A percentile compares a stretch with the other conserved stretches of the same genome.
Conservation (phyloP, 2,888 invertebrate genomes). For the Xylocampa areola region DNA sequence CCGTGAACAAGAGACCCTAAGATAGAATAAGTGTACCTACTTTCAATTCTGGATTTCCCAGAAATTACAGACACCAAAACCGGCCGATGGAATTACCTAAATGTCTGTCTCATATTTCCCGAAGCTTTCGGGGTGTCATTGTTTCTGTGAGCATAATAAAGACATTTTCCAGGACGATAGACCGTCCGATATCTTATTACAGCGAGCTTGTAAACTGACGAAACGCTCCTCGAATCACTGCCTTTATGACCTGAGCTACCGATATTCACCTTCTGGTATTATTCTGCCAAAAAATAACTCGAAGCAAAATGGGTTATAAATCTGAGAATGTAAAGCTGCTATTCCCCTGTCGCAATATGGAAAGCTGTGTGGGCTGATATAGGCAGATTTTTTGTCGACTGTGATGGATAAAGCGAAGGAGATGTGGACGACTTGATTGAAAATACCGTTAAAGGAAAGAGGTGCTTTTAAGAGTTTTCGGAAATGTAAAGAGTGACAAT, state of each 20-base stretch:
- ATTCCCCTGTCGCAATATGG: slow-evolving; percentile 38
- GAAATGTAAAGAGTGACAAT: slow-evolving; percentile 11
- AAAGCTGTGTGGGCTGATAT: slow-evolving; percentile 69
- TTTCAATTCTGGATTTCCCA: too few species aligned
- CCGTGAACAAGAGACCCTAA: too few species aligned
- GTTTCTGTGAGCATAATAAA: slow-evolving; percentile 73
- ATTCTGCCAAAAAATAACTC: slow-evolving; percentile 54
- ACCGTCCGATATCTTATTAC: slow-evolving; percentile 84
- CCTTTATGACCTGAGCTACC: slow-evolving; percentile 78
- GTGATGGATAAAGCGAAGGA: slow-evolving; percentile 76
- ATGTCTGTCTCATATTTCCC: slow-evolving; percentile 7
- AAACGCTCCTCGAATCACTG: slow-evolving; percentile 82
- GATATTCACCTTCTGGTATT: slow-evolving; percentile 78
- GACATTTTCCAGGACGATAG: slow-evolving; percentile 79
- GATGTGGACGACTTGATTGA: slow-evolving; percentile 76
- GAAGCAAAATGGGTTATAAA: slow-evolving; percentile 61
- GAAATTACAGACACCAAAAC: background rate
- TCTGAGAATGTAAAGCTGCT: slow-evolving; percentile 40
- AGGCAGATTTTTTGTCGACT: slow-evolving; percentile 81
- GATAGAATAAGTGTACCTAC: too few species aligned
- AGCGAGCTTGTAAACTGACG: slow-evolving; percentile 81
- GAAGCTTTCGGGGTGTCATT: slow-evolving; percentile 46
- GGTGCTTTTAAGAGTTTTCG: slow-evolving; percentile 62
- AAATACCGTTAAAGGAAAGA: slow-evolving; percentile 74
- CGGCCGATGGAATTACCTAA: background rate